phyloP scores from a whole-genome alignment of 2,888 invertebrate genomes.

The Halictus ligatus region DNA sequence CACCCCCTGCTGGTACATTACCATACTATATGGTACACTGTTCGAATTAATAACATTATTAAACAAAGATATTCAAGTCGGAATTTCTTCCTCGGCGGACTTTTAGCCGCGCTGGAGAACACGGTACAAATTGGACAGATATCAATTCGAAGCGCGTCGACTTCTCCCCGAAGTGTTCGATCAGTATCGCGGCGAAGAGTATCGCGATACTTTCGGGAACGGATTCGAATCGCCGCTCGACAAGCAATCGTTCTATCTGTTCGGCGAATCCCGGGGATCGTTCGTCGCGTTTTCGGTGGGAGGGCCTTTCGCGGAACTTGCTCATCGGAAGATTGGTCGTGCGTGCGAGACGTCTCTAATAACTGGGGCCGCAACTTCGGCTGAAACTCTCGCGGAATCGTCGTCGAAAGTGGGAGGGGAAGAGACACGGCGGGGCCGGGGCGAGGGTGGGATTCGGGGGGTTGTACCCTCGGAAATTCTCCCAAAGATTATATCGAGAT shows the following conservation, averaged over 20 bases:
- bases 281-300: conserved; percentile 11
- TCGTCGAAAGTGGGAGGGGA: background rate
- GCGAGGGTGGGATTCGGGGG: background rate
- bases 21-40: too few species aligned
- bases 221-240: background rate
- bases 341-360: conserved; percentile 27
- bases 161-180: background rate
- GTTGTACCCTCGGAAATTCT: conserved; percentile 32
- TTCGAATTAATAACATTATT: too few species aligned
- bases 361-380: conserved; percentile 36
- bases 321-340: conserved; percentile 7
- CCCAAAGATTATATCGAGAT: conserved; percentile 52
- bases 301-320: background rate
- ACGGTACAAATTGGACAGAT: background rate
- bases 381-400: conserved; percentile 19
- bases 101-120: too few species aligned
- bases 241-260: background rate
- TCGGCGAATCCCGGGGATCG: conserved; percentile 12
- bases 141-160: background rate
- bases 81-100: too few species aligned
- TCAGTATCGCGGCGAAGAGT: background rate
- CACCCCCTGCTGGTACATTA: too few species aligned
- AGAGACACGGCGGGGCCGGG: background rate
- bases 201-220: conserved; percentile 1
- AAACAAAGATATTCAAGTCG: too few species aligned